Evolutionary conservation across 2,888 invertebrate genomes (phyloP).

Genomic region (Epinotia brunnichana): DNA sequence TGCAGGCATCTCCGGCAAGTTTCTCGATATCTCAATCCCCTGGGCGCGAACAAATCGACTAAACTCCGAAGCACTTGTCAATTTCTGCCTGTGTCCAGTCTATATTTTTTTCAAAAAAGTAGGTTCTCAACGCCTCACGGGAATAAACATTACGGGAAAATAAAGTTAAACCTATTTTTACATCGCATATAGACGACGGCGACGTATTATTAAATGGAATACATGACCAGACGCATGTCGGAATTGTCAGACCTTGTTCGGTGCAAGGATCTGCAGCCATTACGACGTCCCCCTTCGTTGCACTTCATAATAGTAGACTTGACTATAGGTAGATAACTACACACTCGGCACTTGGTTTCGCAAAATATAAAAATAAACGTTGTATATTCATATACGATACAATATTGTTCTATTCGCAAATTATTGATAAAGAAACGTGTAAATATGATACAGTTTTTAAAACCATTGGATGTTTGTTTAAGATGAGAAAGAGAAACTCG

Average conservation of each 20-base stretch:
- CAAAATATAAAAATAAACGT: too few species aligned
- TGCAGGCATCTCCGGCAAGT: slow-evolving; percentile 26
- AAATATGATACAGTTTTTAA: too few species aligned
- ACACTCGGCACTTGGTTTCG: not conserved
- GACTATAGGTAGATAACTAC: too few species aligned
- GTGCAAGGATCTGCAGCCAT: not conserved
- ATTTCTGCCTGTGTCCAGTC: not conserved
- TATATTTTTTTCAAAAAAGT: not conserved
- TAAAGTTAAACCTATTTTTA: not conserved
- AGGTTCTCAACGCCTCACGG: not conserved
- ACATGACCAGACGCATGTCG: slow-evolving; percentile 3
- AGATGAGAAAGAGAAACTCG: too few species aligned
- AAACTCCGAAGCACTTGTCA: slow-evolving; percentile 12
- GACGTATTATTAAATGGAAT: slow-evolving; percentile 1
- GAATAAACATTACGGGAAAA: not conserved
- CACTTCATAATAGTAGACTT: not conserved
- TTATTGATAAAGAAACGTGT: too few species aligned
- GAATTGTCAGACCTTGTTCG: slow-evolving; percentile 9
- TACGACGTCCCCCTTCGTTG: slow-evolving; percentile 10
- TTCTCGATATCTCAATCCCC: slow-evolving; percentile 27
- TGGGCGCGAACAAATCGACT: slow-evolving; percentile 22
- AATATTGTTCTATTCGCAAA: too few species aligned
- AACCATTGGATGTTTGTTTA: too few species aligned
- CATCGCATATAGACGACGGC: not conserved
- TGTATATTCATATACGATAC: too few species aligned